Base-by-base conservation (phyloP, 2,888 invertebrate genomes). In the Pandemis cinnamomeana region DNA sequence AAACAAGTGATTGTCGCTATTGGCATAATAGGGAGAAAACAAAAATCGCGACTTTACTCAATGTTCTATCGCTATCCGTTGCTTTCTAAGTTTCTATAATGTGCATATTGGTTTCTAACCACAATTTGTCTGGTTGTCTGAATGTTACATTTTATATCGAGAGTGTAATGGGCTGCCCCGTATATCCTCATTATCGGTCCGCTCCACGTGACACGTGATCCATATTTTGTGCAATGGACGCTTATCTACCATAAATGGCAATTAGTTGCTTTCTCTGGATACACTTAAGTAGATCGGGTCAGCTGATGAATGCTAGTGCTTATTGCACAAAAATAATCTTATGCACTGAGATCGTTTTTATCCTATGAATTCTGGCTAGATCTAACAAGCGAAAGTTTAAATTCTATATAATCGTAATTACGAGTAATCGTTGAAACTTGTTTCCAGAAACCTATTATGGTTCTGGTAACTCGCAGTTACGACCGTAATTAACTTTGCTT, bases 221-320 rank as follows among this genome's bases (percentile, higher is more conserved):
- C 76, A 78, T 79, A 78, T 86, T 84, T 83, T 84, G 82, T 85
- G 79, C 77, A 83, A 82, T 81, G 80, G 82, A 80, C 82, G 81
- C 82, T 83, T 83, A 84, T 84, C 81, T 80, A 81, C 80, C 80
- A 79, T 80, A 81, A 83, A 79, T 78, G 77, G 78, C 85, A 87
- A 88, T 89, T 88, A 88, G 85, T 83, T 78, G 87, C 87, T 88
- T 88, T 89, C 87, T 84, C 85, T 80, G 75, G 76, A 81, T 80
- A 80, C 73, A 77, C 80, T 82, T 81, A 36, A 36, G 27, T 36
- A 78, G 75, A 76, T 83, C 81, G 80, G 80, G 77, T 77, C 76
- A 76, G 79, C 76, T 82, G 2, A 80, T 81, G 82, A 80, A 82
- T 78, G 79, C 69, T 77, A 78, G 79, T 79, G 79, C 67, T 77